These are phyloP conservation scores for Apostichopus japonicus DNA, from an alignment of 35 echinoderm and acorn worm genomes.

Conservation along the genomic window DNA sequence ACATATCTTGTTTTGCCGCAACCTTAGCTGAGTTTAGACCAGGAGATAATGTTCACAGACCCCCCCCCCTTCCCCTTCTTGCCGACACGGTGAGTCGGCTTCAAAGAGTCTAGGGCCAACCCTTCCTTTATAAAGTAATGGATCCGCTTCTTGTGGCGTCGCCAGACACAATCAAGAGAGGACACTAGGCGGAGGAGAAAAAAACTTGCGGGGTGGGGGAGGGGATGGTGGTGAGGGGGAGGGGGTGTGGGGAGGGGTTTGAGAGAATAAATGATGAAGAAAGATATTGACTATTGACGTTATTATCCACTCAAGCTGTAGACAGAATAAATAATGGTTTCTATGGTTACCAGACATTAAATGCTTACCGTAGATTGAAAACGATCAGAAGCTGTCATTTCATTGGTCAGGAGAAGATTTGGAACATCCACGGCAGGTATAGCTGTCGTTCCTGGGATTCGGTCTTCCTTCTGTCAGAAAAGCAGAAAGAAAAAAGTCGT, in stretches of 20 bases:
- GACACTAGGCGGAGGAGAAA: too few relatives aligned
- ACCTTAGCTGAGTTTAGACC: too few relatives aligned
- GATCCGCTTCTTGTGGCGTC: too few relatives aligned
- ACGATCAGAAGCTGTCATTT: background rate
- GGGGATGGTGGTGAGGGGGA: too few relatives aligned
- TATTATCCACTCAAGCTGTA: background rate
- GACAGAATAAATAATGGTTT: background rate
- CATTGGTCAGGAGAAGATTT: background rate
- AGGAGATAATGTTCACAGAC: too few relatives aligned
- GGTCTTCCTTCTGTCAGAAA: background rate
- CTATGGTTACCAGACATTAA: background rate
- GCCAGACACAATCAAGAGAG: too few relatives aligned
- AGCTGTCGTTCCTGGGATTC: background rate
- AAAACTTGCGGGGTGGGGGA: too few relatives aligned
- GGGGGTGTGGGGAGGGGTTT: too few relatives aligned
- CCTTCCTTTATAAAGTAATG: background rate
- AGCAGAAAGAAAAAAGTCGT: background rate
- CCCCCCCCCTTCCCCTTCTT: too few relatives aligned
- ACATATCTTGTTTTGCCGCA: too few relatives aligned
- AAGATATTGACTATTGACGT: too few relatives aligned
- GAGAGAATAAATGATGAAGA: too few relatives aligned
- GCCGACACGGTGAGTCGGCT: background rate
- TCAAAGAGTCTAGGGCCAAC: background rate
- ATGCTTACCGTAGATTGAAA: background rate
- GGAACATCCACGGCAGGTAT: background rate